Evolutionary conservation across 1,140 invertebrate species (phyloP).

Genomic region (Orchestia grillus): DNA sequence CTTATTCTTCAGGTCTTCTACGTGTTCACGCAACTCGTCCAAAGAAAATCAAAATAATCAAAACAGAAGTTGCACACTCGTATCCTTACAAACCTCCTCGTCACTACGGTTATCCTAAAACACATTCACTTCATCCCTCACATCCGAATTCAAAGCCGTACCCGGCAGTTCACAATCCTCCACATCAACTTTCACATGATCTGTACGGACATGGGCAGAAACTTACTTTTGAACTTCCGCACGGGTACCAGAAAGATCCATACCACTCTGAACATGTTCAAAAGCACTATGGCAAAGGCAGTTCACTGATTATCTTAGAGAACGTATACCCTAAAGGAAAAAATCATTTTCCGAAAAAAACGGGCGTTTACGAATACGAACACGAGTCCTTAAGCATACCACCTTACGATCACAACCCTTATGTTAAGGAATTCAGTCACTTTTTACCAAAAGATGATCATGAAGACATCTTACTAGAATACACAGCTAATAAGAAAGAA

Average conservation of each 20-base stretch:
- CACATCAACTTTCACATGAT: neutral
- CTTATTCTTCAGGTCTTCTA: neutral
- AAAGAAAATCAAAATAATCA: neutral
- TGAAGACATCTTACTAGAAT: conserved; percentile 17
- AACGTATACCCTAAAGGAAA: neutral
- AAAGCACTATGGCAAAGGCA: neutral
- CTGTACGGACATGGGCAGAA: neutral
- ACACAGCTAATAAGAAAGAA: conserved; percentile 37
- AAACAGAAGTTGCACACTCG: neutral
- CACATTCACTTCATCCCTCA: neutral
- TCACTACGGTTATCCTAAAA: neutral
- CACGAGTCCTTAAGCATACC: neutral
- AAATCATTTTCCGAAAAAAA: neutral
- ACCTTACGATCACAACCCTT: neutral
- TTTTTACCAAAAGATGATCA: conserved; percentile 20
- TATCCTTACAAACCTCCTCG: neutral
- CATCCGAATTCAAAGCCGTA: neutral
- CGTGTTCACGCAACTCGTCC: neutral
- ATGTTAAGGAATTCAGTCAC: conserved; percentile 2
- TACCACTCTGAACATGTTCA: neutral
- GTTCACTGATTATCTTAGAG: neutral
- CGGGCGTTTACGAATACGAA: neutral
- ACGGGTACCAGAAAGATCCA: neutral
- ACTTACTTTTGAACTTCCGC: neutral
- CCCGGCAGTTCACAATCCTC: neutral